A percentile compares a stretch with the other conserved stretches of the same genome.
Evolutionary conservation across 2,797 vertebrate species (phyloP).

Genomic region (Anas bernieri): DNA sequence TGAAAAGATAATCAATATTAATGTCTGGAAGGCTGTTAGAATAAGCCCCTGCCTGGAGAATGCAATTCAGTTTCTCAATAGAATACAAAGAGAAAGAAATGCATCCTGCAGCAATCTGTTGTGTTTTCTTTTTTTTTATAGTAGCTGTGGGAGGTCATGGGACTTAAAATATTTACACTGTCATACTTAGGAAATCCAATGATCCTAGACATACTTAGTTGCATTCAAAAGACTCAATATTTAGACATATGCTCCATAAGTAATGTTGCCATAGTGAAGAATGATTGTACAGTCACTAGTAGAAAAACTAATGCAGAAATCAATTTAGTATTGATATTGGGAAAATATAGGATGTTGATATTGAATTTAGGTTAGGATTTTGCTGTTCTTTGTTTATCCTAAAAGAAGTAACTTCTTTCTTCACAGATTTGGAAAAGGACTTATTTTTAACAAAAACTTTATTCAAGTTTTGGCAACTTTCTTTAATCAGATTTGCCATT

Average conservation of each 20-base stretch:
- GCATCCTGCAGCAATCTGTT: neutral
- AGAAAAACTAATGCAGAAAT: neutral
- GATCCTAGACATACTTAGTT: neutral
- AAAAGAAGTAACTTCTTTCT: neutral
- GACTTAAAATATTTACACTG: constrained; percentile 41
- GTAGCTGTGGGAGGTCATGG: neutral
- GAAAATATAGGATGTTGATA: neutral
- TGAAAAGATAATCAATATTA: neutral
- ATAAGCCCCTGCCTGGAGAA: neutral
- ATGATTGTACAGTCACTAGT: neutral
- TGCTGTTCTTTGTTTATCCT: neutral
- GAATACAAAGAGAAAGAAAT: neutral
- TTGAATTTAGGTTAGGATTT: neutral
- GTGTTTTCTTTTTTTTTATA: constrained; percentile 39
- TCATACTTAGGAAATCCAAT: neutral
- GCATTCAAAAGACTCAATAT: neutral
- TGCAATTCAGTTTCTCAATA: neutral
- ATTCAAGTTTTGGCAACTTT: neutral
- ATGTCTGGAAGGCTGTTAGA: neutral
- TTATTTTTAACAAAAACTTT: neutral
- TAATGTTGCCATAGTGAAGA: constrained; percentile 6
- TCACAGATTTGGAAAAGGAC: neutral
- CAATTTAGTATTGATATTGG: neutral
- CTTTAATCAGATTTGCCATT: neutral
- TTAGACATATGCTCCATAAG: neutral